phyloP scores from a whole-genome alignment of 2,113 vertebrate species.

The Procavia capensis region DNA sequence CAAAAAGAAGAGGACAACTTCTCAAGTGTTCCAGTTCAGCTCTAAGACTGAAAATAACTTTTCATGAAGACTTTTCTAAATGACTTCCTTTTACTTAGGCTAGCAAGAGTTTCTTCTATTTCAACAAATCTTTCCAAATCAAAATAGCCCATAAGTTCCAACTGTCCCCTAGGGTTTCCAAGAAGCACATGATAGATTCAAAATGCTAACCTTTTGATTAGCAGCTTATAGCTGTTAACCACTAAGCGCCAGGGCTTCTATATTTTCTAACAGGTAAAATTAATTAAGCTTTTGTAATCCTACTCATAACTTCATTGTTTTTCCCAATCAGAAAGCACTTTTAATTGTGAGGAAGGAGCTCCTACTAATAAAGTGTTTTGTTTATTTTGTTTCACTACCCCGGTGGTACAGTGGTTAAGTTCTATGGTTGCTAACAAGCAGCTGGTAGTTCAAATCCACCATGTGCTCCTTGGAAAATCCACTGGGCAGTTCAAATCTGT shows the following conservation, averaged over 20 bases:
- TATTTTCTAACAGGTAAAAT: conserved; percentile 7
- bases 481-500: too few species aligned
- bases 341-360: neutral
- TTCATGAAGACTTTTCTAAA: conserved; percentile 72
- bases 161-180: too few species aligned
- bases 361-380: neutral
- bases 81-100: conserved; percentile 75
- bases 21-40: conserved; percentile 75
- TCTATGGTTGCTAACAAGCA: too few species aligned
- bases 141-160: too few species aligned
- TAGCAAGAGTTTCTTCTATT: conserved; percentile 56
- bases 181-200: too few species aligned
- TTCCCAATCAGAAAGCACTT: conserved; percentile 3
- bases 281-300: conserved; percentile 46
- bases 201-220: too few species aligned
- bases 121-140: conserved; percentile 58
- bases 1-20: neutral
- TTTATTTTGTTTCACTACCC: neutral
- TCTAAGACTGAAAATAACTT: conserved; percentile 74
- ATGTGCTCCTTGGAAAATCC: too few species aligned
- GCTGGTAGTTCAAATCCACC: too few species aligned
- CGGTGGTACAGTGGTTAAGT: too few species aligned
- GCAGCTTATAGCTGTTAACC: too few species aligned
- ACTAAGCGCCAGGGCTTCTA: too few species aligned
- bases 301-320: neutral